A percentile compares a stretch with the other conserved stretches of the same genome.
These are phyloP conservation scores for Sesamia nonagrioides DNA, from an alignment of 1,140 invertebrate species.

Conservation along the genomic window DNA sequence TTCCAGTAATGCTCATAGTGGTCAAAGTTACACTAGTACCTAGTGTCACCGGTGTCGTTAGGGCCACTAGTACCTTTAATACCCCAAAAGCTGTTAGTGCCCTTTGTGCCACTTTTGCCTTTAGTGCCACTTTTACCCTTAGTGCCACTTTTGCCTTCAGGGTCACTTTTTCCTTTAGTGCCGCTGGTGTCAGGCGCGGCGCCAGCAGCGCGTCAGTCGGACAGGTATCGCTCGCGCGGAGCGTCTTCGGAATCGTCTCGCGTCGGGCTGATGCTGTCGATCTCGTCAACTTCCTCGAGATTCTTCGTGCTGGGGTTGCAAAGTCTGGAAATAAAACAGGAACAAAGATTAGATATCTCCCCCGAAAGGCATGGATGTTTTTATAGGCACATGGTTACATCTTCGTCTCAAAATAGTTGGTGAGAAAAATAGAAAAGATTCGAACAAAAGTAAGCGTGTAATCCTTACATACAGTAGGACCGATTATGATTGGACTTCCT, in stretches of 20 bases:
- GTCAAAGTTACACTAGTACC: background rate
- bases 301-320: slow-evolving; percentile 88
- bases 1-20: background rate
- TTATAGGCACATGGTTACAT: no score
- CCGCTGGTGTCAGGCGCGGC: slow-evolving; percentile 49
- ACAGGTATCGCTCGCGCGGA: slow-evolving; percentile 45
- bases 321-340: slow-evolving; percentile 74
- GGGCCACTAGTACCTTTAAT: background rate
- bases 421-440: no score
- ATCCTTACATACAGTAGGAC: no score
- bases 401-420: no score
- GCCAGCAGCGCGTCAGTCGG: slow-evolving; percentile 71
- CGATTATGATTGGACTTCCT: no score
- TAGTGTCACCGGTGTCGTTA: background rate
- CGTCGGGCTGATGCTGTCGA: slow-evolving; percentile 80
- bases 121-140: background rate
- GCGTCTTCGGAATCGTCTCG: slow-evolving; percentile 70
- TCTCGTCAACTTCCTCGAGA: slow-evolving; percentile 81
- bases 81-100: no score
- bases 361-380: background rate
- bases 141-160: background rate
- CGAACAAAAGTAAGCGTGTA: no score
- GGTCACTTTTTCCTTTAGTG: background rate
- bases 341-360: background rate
- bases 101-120: background rate